These are phyloP conservation scores for Julus scanicus DNA, from an alignment of 2,888 invertebrate genomes.

Conservation along the genomic window DNA sequence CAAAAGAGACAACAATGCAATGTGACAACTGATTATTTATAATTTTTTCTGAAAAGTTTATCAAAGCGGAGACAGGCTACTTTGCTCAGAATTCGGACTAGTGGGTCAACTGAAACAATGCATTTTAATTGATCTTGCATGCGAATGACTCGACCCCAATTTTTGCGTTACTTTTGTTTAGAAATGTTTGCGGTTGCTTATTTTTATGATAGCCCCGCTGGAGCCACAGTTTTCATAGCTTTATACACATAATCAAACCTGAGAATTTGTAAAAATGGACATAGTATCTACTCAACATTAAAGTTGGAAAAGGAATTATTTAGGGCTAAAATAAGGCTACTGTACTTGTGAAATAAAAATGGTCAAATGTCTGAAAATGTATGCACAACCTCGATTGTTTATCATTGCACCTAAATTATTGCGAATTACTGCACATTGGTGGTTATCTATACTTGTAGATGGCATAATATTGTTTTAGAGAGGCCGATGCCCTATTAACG, in stretches of 20 bases:
- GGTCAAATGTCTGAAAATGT: background rate
- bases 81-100: background rate
- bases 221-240: constrained; percentile 11
- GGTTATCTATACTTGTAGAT: too few relatives aligned
- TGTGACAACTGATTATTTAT: constrained; percentile 43
- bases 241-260: background rate
- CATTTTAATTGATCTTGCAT: constrained; percentile 28
- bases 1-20: constrained; percentile 5
- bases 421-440: too few relatives aligned
- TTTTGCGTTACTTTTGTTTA: background rate
- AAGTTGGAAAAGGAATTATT: constrained; percentile 6
- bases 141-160: background rate
- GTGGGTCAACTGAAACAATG: constrained; percentile 21
- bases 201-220: background rate
- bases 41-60: constrained; percentile 29
- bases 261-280: background rate
- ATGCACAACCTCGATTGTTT: background rate
- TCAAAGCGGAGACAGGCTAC: background rate
- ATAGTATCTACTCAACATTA: background rate
- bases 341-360: background rate
- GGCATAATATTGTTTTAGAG: too few relatives aligned
- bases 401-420: background rate
- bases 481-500: too few relatives aligned
- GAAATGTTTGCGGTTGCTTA: background rate
- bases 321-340: background rate